Base-by-base conservation (phyloP, 2,888 invertebrate species). In the Pseudococcus jackbeardsleyi region DNA sequence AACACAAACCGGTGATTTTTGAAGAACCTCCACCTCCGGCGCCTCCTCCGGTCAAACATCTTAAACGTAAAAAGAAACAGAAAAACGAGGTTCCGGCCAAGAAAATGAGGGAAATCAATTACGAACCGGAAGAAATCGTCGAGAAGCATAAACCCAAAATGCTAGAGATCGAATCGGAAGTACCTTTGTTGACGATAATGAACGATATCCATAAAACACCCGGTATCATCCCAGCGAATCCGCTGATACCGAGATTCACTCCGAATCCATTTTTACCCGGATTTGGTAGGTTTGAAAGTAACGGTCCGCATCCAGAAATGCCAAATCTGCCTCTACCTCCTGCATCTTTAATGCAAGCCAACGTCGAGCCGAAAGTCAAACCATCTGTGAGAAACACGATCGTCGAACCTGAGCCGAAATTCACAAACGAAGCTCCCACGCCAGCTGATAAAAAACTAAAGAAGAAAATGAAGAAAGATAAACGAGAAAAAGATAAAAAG, bases 341-440 rank as follows among this genome's bases (percentile, higher is more conserved):
- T 93, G 93, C 91, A 94, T 93, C 17, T 93, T 94, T 0, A 94
- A 94, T 90, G 91, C 93, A 85, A 92, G 93, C 91, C 91, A 93
- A 90, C 93, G 93, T 91, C 93, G 93, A 90, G 93, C 92, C 90
- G 93, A 93, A 91, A 90, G 90, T 88, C 89, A 72, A 72, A 72
- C 72, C 72, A 33, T 39, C 72, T 12, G 33, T 39, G 5, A 1
- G 33, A 15, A 19, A n/a, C 19, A n/a, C 68, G 68, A n/a, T 19
- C 54, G 33, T 42, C 82, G 77, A 88, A 88, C 42, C 46, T 1
- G 46, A 46, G 19, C 79, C 46, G 0, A 82, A 46, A 46, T 46
- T 82, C 3, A 46, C 46, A 82, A 11, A 46, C 46, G 79, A 82
- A 19, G 19, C 79, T n/a, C 9, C 19, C 46, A 22, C 79, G 33